Evolutionary conservation across 2,797 vertebrate genomes (phyloP), one percentile per base, ranked within the genome.

Genomic region (Sebastes oblongus): DNA sequence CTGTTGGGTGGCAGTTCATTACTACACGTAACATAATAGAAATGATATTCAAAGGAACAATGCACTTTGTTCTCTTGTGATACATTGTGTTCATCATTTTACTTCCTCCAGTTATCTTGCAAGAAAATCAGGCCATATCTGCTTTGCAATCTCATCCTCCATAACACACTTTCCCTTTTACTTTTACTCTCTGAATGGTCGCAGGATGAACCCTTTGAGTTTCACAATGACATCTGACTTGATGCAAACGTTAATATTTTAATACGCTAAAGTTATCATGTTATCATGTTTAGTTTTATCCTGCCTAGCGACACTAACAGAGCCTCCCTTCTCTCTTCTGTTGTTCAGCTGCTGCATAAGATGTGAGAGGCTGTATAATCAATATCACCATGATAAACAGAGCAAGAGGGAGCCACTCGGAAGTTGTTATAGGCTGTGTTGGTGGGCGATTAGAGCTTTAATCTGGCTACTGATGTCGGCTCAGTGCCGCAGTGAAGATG

Each of bases 51-150:
- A 65, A 18, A 68, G 55, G 11, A 13, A 88, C 73, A 91, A 87
- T 82, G 66, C n/a, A 3, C 87, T 86, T 91, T 87, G 76, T 85
- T 86, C 36, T n/a, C n/a, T 69, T 27, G 29, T n/a, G 9, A 77
- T 69, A 20, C 18, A 4, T 59, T 54, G 7, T 50, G 56, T 46
- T 46, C 61, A 82, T 80, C 20, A 59, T 72, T 72, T 27, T 27
- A 60, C 56, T 18, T 36, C 50, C 60, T 56, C 5, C 24, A 4
- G 24, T 34, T 42, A 64, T 68, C 32, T 36, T 16, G 6, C 10
- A 62, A 18, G 16, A 13, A 54, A 58, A 60, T 72, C 58, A 25
- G 42, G 18, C 9, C 16, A 9, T n/a, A 76, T 58, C 8, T 36
- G 18, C 58, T 58, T 5, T 32, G 50, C 11, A 22, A 66, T 76